Evolutionary conservation across 2,113 vertebrate genomes (phyloP), one percentile per base, ranked within the genome.

Genomic region (Hipposideros armiger): DNA sequence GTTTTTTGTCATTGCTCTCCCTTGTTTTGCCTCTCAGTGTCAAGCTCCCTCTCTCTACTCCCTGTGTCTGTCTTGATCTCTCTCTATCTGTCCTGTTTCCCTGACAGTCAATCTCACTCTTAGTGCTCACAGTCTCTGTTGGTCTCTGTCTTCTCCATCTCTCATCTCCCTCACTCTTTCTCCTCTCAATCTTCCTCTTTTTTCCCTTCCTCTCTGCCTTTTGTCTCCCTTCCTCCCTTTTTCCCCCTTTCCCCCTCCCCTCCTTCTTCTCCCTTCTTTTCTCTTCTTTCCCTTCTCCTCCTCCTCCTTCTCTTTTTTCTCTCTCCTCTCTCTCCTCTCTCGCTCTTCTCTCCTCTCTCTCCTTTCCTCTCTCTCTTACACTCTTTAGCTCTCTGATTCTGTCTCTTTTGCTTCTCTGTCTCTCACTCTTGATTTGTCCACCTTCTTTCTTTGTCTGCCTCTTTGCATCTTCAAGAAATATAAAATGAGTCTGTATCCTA

Each of bases 371-470:
- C 32, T 6, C 19, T 47, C 45, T 40, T 6, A 26, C 8, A 7
- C 30, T 60, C 45, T 73, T 74, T 81, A 76, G 73, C 7, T 89
- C 24, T 85, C 70, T 58, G 5, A 74, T 78, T 52, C 14, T 64
- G 28, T 89, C 47, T 91, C 56, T 70, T 89, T 70, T 28, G 83
- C 20, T 54, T 32, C 47, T 95, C 47, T 90, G 24, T 70, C 36
- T 83, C 45, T 87, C 50, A 58, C 56, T 67, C 47, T 94, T 91
- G n/a, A 70, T 94, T 88, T 91, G 56, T 67, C 45, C 40, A 58
- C 54, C 26, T 89, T 11, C 60, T 50, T 50, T 50, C 54, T 62
- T 24, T 95, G 42, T 20, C 92, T 89, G 52, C 30, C 50, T 60
- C 52, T 93, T 54, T 72, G 1, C 64, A 73, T 85, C 40, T 67